Percentiles rank a stretch among this genome's conserved stretches.
phyloP scores from a whole-genome alignment of 2,797 vertebrate species.

The Enteromius fasciolatus region DNA sequence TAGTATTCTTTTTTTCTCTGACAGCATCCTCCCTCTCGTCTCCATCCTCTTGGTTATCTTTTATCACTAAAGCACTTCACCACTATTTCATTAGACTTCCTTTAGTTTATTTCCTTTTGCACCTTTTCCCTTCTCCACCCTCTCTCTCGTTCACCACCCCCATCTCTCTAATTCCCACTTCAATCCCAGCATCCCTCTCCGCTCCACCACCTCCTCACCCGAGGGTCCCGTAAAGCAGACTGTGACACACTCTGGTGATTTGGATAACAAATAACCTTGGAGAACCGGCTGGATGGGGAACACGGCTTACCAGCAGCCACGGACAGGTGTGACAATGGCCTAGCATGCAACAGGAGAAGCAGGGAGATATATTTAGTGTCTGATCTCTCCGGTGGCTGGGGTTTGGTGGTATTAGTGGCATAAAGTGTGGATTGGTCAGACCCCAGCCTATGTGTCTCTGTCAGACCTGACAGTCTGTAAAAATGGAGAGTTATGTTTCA shows the following conservation, averaged over 20 bases:
- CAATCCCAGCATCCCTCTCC: slow-evolving; percentile 47
- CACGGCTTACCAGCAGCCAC: slow-evolving; percentile 21
- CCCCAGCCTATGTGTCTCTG: slow-evolving; percentile 46
- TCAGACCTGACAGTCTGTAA: slow-evolving; percentile 40
- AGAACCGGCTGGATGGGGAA: slow-evolving; percentile 10
- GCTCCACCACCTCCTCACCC: slow-evolving; percentile 46
- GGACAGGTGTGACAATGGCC: slow-evolving; percentile 39
- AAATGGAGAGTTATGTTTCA: slow-evolving; percentile 31
- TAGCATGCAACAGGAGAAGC: slow-evolving; percentile 20
- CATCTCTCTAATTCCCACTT: slow-evolving; percentile 45
- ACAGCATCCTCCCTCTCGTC: not conserved
- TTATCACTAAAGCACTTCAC: slow-evolving; percentile 23
- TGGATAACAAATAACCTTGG: slow-evolving; percentile 51
- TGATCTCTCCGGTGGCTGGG: slow-evolving; percentile 20
- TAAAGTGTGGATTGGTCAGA: slow-evolving; percentile 28
- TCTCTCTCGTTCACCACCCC: slow-evolving; percentile 17
- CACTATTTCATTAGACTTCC: not conserved
- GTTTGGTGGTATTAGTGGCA: slow-evolving; percentile 23
- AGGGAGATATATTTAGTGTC: slow-evolving; percentile 29
- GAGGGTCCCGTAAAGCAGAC: slow-evolving; percentile 48
- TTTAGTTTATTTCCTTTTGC: slow-evolving; percentile 10
- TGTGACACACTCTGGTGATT: slow-evolving; percentile 44
- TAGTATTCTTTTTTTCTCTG: not conserved
- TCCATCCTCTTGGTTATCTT: slow-evolving; percentile 12
- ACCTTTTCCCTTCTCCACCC: not conserved